phyloP scores from a whole-genome alignment of 2,888 invertebrate species.

The Nowickia ferox region DNA sequence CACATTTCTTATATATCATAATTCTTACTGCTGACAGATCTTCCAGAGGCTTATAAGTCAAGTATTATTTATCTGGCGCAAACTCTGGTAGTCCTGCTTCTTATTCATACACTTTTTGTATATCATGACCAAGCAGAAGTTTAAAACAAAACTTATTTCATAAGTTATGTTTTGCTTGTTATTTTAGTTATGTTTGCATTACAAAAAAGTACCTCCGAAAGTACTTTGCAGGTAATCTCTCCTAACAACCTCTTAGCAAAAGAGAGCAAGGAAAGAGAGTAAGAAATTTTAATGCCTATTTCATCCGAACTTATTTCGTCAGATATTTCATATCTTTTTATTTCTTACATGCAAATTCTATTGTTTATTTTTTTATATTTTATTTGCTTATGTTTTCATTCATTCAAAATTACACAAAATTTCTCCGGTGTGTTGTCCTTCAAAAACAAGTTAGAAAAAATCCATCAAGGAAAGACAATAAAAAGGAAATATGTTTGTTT shows the following conservation, averaged over 20 bases:
- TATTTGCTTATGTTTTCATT: slow-evolving; percentile 59
- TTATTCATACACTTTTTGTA: no score
- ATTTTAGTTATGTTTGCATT: not conserved
- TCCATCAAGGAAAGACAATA: slow-evolving; percentile 39
- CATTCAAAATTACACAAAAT: slow-evolving; percentile 57
- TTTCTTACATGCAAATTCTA: slow-evolving; percentile 51
- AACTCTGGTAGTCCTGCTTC: no score
- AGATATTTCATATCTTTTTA: slow-evolving; percentile 53
- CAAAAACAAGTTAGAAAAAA: slow-evolving; percentile 45
- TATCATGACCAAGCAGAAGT: no score
- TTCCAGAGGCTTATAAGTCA: no score
- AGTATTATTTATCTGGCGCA: no score
- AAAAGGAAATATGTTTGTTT: slow-evolving; percentile 66
- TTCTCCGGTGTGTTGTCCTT: slow-evolving; percentile 71
- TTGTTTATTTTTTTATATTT: slow-evolving; percentile 20
- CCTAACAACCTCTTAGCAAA: not conserved
- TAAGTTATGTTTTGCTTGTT: no score
- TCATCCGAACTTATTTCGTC: slow-evolving; percentile 33
- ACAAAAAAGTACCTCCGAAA: slow-evolving; percentile 14
- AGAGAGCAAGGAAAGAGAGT: slow-evolving; percentile 22
- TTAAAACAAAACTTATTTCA: no score
- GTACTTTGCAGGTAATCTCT: slow-evolving; percentile 13
- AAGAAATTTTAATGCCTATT: slow-evolving; percentile 25
- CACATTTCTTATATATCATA: no score
- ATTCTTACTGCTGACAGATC: no score